phyloP scores from a whole-genome alignment of 1,140 invertebrate genomes.

The Drosophila tsacasi region DNA sequence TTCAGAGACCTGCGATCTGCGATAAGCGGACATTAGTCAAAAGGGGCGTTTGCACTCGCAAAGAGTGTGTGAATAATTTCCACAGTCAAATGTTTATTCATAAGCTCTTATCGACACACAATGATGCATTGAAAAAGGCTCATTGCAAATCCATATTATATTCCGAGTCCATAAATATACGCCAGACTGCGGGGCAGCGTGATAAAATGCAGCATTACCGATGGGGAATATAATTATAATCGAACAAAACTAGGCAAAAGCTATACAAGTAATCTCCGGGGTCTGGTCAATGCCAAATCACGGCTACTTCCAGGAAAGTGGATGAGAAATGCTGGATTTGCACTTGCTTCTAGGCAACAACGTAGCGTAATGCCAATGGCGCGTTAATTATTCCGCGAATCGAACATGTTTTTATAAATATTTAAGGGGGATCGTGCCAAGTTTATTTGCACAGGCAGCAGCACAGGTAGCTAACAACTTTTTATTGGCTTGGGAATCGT shows the following conservation, averaged over 20 bases:
- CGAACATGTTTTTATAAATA: constrained; percentile 56
- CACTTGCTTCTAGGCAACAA: constrained; percentile 50
- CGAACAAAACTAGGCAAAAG: neutral
- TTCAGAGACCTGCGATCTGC: constrained; percentile 31
- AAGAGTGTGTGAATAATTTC: neutral
- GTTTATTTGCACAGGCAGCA: constrained; percentile 21
- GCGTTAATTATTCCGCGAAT: constrained; percentile 68
- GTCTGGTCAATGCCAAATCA: constrained; percentile 38
- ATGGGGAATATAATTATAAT: constrained; percentile 18
- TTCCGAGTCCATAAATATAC: constrained; percentile 8
- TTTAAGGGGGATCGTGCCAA: constrained; percentile 51
- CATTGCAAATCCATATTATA: neutral
- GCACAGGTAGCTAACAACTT: constrained; percentile 45
- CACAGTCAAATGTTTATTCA: constrained; percentile 10
- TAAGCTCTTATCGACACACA: neutral
- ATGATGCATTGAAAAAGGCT: constrained; percentile 1
- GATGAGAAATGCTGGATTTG: constrained; percentile 67
- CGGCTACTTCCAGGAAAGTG: constrained; percentile 64
- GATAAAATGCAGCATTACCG: constrained; percentile 25
- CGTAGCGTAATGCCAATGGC: constrained; percentile 57
- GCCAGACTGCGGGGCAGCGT: constrained; percentile 14
- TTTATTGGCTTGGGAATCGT: constrained; percentile 45
- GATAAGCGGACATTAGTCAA: constrained; percentile 27
- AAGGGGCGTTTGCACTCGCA: neutral
- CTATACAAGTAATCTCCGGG: constrained; percentile 22